Conservation (phyloP, 2,888 invertebrate species). For the Cenopis cana region DNA sequence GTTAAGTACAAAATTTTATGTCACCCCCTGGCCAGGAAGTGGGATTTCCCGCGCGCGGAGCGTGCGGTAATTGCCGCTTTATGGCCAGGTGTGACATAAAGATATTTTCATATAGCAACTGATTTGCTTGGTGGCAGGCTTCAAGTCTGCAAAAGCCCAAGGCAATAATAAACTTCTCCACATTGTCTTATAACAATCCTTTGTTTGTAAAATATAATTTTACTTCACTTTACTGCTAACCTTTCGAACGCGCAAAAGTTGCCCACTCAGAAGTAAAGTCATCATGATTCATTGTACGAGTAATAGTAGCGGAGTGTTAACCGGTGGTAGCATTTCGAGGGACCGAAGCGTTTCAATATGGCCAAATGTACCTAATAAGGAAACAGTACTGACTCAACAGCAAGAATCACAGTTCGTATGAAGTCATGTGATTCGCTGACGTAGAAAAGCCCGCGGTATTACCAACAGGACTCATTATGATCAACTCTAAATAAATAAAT, state of each 20-base stretch:
- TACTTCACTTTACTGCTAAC: neutral
- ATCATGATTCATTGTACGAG: conserved; percentile 13
- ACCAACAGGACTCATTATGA: conserved; percentile 1
- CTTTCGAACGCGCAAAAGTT: conserved; percentile 3
- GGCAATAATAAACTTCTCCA: too few relatives aligned
- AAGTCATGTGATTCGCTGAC: conserved; percentile 20
- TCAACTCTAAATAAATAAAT: too few relatives aligned
- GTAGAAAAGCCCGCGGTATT: conserved; percentile 10
- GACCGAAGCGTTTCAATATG: conserved; percentile 3
- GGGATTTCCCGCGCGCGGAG: too few relatives aligned
- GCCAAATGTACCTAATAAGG: conserved; percentile 20
- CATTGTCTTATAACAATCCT: too few relatives aligned
- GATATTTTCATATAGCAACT: too few relatives aligned
- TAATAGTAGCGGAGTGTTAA: neutral
- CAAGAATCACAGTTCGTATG: neutral
- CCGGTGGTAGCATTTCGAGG: neutral
- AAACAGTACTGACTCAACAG: conserved; percentile 14
- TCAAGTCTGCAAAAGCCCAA: too few relatives aligned
- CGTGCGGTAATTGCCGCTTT: too few relatives aligned
- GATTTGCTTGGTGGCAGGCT: too few relatives aligned
- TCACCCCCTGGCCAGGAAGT: too few relatives aligned
- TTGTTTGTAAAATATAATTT: conserved; percentile 5
- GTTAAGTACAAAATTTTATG: too few relatives aligned
- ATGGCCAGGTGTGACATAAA: too few relatives aligned
- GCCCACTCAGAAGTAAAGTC: neutral